Evolutionary conservation across 2,113 vertebrate genomes (phyloP).

Genomic region (Peucedramus taeniatus): DNA sequence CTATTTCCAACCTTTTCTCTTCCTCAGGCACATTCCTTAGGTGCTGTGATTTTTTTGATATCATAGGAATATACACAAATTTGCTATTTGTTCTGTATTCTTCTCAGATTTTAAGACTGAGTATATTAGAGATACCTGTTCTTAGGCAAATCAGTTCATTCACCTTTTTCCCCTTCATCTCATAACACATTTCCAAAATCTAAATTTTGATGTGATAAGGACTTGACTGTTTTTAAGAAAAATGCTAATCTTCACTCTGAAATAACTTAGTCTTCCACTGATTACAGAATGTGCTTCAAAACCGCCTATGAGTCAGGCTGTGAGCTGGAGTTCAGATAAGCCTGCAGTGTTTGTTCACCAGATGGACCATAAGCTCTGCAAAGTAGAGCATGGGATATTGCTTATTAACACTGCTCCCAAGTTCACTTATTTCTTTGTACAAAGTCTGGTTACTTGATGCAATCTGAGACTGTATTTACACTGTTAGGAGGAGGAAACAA

Average conservation of each 20-base stretch:
- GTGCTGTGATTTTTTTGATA: neutral
- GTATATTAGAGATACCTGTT: neutral
- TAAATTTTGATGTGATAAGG: neutral
- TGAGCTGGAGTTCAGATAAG: conserved; percentile 62
- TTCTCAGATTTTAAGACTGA: neutral
- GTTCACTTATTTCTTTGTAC: neutral
- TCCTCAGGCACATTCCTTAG: neutral
- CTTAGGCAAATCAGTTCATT: neutral
- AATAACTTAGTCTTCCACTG: conserved; percentile 59
- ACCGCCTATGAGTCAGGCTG: conserved; percentile 7
- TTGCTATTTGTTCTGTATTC: neutral
- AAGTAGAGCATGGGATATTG: conserved; percentile 16
- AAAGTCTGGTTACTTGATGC: neutral
- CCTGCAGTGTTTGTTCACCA: conserved; percentile 44
- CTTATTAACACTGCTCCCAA: conserved; percentile 32
- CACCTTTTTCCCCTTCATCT: neutral
- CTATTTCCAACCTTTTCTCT: neutral
- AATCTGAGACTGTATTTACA: neutral
- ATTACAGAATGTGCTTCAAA: conserved; percentile 59
- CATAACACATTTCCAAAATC: neutral
- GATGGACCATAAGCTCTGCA: conserved; percentile 46
- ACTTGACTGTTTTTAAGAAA: neutral
- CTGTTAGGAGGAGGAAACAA: neutral
- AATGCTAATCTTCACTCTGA: conserved; percentile 63
- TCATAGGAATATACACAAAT: neutral